These are phyloP conservation scores for Coelinius sp. DNA, from an alignment of 2,888 invertebrate species.

Conservation along the genomic window DNA sequence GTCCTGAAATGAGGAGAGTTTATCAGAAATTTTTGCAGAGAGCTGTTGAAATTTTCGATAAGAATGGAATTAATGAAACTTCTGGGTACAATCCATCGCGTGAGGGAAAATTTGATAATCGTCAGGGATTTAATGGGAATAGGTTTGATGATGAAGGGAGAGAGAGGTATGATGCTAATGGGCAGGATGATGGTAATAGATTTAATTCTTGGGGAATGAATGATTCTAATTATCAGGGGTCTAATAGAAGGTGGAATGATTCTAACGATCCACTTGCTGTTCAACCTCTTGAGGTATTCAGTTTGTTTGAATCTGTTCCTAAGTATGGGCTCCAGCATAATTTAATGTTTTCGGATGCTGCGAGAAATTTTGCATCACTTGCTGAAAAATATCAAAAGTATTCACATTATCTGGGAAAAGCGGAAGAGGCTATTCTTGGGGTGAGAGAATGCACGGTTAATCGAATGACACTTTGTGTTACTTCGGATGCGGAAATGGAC, in stretches of 20 bases:
- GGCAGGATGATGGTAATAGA: not conserved
- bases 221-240: not conserved
- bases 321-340: conserved; percentile 80
- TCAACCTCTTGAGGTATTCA: conserved; percentile 77
- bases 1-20: conserved; percentile 73
- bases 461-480: conserved; percentile 90
- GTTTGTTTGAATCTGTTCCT: conserved; percentile 81
- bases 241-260: not conserved
- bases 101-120: conserved; percentile 41
- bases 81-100: conserved; percentile 28
- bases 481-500: conserved; percentile 89
- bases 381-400: conserved; percentile 84
- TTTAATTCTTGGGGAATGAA: not conserved
- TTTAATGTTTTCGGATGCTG: conserved; percentile 84
- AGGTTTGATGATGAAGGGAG: conserved; percentile 33
- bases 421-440: conserved; percentile 80
- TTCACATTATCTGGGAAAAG: conserved; percentile 79
- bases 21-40: conserved; percentile 79
- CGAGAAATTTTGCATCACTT: conserved; percentile 77
- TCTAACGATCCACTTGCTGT: conserved; percentile 61
- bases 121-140: conserved; percentile 47
- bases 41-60: conserved; percentile 70
- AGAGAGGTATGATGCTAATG: conserved; percentile 27
- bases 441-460: conserved; percentile 88
- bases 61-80: conserved; percentile 20